Conservation (phyloP, 2,797 vertebrate genomes). For the Coranthus polyacanthus region DNA sequence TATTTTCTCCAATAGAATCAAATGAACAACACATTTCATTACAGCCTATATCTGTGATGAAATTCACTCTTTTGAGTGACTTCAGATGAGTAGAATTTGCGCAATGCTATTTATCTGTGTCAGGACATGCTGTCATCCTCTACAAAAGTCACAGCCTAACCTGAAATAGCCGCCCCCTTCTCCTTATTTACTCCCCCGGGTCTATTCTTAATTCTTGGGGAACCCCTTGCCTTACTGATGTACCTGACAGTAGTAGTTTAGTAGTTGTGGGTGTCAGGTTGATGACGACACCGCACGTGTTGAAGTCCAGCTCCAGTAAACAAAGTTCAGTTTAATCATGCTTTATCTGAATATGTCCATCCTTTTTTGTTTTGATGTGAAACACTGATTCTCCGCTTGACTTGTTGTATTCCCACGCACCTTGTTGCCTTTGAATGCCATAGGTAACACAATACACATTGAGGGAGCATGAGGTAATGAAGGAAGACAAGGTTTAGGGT, state of each 20-base stretch:
- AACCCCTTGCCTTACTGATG: conserved; percentile 41
- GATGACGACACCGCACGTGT: not conserved
- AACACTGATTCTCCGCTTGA: not conserved
- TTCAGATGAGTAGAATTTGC: conserved; percentile 33
- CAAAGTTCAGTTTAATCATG: too few species aligned
- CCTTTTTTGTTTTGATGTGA: too few species aligned
- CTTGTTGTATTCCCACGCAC: conserved; percentile 44
- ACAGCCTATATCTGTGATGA: conserved; percentile 10
- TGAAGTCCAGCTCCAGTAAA: not conserved
- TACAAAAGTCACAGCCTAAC: conserved; percentile 51
- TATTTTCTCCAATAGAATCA: too few species aligned
- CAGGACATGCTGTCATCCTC: conserved; percentile 56
- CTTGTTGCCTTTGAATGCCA: conserved; percentile 48
- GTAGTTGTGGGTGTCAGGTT: conserved; percentile 29
- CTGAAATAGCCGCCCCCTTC: conserved; percentile 50
- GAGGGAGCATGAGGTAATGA: conserved; percentile 85
- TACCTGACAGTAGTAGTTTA: conserved; percentile 49
- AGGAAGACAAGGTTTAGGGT: conserved; percentile 63
- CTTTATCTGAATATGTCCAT: too few species aligned
- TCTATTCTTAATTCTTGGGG: conserved; percentile 46
- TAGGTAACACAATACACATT: conserved; percentile 74
- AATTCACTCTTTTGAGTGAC: conserved; percentile 20
- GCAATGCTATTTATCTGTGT: conserved; percentile 28
- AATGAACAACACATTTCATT: not conserved
- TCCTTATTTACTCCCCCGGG: conserved; percentile 45